A percentile compares a stretch with the other conserved stretches of the same genome.
These are phyloP conservation scores for Mus caroli DNA, from an alignment of 2,797 vertebrate species.

Conservation along the genomic window DNA sequence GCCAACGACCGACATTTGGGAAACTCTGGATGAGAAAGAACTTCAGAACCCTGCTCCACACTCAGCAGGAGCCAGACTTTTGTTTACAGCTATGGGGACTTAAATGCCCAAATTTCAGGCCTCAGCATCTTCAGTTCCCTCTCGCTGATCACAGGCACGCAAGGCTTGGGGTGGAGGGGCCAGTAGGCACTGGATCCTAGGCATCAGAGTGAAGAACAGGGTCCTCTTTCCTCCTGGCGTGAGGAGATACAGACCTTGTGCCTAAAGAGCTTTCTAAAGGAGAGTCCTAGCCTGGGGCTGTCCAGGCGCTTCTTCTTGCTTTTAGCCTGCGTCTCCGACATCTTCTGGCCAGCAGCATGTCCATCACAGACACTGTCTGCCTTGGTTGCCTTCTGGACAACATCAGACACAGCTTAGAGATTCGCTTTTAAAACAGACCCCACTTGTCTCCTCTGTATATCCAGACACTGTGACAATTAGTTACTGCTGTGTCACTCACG, in stretches of 20 bases:
- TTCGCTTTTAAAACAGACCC: constrained; percentile 30
- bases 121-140: background rate
- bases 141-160: background rate
- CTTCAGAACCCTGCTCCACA: constrained; percentile 86
- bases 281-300: constrained; percentile 87
- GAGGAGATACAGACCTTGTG: constrained; percentile 92
- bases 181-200: no score
- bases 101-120: background rate
- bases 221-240: constrained; percentile 66
- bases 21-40: constrained; percentile 69
- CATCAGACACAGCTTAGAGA: constrained; percentile 78
- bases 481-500: accelerated
- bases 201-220: constrained; percentile 79
- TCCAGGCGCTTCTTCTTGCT: constrained; percentile 91
- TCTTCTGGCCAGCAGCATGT: constrained; percentile 83
- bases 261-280: constrained; percentile 94
- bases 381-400: constrained; percentile 87
- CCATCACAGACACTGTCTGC: constrained; percentile 86
- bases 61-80: constrained; percentile 48
- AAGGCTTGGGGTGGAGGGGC: background rate
- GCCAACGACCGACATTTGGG: constrained; percentile 45
- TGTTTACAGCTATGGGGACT: background rate
- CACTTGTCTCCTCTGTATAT: constrained; percentile 36
- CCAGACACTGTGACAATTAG: background rate
- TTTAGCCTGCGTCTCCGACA: constrained; percentile 77